Base-by-base conservation (phyloP, 37 sponge, comb jelly and placozoan genomes). In the Agelas oroides region DNA sequence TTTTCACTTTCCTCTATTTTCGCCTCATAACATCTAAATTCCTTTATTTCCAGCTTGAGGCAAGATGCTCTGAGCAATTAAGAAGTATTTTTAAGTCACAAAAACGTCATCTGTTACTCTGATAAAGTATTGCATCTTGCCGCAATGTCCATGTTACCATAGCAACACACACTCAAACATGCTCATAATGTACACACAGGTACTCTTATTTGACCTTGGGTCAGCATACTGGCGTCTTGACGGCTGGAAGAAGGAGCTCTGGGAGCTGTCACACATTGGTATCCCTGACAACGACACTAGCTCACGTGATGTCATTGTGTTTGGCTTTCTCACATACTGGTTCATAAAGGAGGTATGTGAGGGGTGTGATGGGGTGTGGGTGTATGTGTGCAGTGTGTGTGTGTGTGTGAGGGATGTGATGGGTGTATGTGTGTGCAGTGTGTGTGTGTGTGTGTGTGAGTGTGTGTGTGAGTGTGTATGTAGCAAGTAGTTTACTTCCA, bases 141-240 rank as follows among this genome's bases (percentile, higher is more conserved):
- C n/a, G n/a, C n/a, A n/a, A n/a, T n/a, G n/a, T n/a, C n/a, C n/a
- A n/a, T n/a, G n/a, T n/a, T n/a, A n/a, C n/a, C n/a, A n/a, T n/a
- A n/a, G n/a, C n/a, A n/a, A 46, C 46, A 46, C 46, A 46, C 46
- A 46, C 46, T 46, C 8, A 46, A 12, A 46, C 46, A 46, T 8
- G 8, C 46, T 12, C 46, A 46, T 8, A 46, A 46, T 8, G 8
- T 53, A 2, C 34, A 2, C 58, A 32, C 53, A 90, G 91, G 92
- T 97, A 56, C 57, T 96, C 16, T 91, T 98, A 30, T 95, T 98
- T 88, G 99, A 96, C 79, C 70, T 98, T 27, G 90, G 90, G 35
- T 88, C 91, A 28, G 73, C 93, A 32, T 93, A 88, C 77, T 78
- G 59, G 66, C 73, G 86, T 19, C 89, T 92, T 37, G 78, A 77